Evolutionary conservation across 2,113 vertebrate genomes (phyloP).

Genomic region (Pseudopodoces humilis): DNA sequence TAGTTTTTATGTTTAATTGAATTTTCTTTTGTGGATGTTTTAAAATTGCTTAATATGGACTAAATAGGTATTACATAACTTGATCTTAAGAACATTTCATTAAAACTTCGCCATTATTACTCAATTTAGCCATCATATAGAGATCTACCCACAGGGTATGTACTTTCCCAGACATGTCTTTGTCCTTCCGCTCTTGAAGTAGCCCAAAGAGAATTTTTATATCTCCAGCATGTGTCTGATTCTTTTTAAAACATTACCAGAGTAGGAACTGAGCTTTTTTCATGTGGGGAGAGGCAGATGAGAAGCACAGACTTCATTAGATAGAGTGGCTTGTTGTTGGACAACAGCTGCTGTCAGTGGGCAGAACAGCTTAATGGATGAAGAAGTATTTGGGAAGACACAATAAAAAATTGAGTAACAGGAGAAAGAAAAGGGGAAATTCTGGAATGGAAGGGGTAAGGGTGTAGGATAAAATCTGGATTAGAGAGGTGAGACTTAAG

Average conservation of each 20-base stretch:
- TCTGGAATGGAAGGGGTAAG: background rate
- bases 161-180: constrained; percentile 50
- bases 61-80: constrained; percentile 20
- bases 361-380: background rate
- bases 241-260: background rate
- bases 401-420: background rate
- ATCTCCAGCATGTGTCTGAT: background rate
- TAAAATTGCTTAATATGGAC: constrained; percentile 16
- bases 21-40: background rate
- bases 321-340: background rate
- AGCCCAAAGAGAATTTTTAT: background rate
- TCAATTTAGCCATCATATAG: constrained; percentile 21
- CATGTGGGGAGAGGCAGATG: background rate
- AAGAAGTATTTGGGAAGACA: background rate
- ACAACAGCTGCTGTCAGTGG: background rate
- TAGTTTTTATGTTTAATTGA: constrained; percentile 5
- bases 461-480: background rate
- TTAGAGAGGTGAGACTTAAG: background rate
- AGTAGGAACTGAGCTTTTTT: background rate
- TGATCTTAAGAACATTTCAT: background rate
- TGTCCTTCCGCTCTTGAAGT: constrained; percentile 40
- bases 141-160: constrained; percentile 27
- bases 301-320: background rate
- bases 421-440: background rate
- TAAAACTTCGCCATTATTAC: constrained; percentile 15